Evolutionary conservation across 53 echinoderm and acorn worm species (phyloP).

Genomic region (Luidia sarsii): DNA sequence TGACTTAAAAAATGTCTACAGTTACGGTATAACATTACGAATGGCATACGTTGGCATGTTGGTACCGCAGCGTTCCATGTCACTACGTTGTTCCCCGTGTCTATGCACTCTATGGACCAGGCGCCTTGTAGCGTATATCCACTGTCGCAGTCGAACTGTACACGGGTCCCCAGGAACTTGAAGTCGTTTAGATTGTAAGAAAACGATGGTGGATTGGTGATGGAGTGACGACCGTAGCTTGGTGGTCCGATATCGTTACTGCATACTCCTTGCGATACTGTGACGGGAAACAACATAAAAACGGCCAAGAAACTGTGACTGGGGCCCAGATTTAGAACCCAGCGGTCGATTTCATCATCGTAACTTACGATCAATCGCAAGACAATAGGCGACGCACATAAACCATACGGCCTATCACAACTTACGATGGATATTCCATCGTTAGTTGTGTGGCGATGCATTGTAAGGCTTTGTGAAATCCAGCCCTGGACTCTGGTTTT

Average conservation of each 20-base stretch:
- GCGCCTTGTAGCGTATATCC: conserved; percentile 35
- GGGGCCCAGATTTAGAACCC: too few relatives aligned
- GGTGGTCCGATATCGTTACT: conserved; percentile 16
- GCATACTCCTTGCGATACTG: conserved; percentile 34
- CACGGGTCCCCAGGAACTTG: conserved; percentile 33
- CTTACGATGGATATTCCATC: too few relatives aligned
- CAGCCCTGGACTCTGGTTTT: too few relatives aligned
- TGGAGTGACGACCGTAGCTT: conserved; percentile 4
- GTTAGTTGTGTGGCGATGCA: too few relatives aligned
- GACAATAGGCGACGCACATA: too few relatives aligned
- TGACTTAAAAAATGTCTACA: not conserved
- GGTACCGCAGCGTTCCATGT: conserved; percentile 12
- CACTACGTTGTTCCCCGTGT: conserved; percentile 4
- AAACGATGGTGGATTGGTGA: conserved; percentile 5
- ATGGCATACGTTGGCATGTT: not conserved
- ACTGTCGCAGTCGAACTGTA: conserved; percentile 22
- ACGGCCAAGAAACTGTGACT: too few relatives aligned
- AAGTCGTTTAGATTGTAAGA: conserved; percentile 30
- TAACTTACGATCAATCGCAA: too few relatives aligned
- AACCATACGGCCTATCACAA: too few relatives aligned
- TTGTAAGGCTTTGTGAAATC: too few relatives aligned
- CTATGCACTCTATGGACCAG: not conserved
- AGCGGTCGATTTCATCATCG: too few relatives aligned
- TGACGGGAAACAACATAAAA: too few relatives aligned
- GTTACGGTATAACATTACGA: not conserved